Percentiles rank a stretch among this genome's conserved stretches.
These are phyloP conservation scores for Endotricha flammealis DNA, from an alignment of 2,888 invertebrate genomes.

Conservation along the genomic window DNA sequence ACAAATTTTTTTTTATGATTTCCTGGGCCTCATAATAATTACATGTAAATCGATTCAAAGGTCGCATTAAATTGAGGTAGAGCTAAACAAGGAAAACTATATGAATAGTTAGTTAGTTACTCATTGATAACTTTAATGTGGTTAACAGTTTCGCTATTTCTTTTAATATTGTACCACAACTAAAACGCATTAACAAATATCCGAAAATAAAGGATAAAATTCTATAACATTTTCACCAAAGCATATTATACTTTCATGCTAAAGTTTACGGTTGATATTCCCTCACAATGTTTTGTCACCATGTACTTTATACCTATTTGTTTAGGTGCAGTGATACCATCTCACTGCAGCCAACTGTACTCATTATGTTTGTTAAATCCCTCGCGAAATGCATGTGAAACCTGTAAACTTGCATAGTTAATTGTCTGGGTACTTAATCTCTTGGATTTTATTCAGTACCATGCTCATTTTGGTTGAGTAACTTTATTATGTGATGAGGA, in stretches of 20 bases:
- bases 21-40: no score
- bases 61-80: no score
- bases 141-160: no score
- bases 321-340: slow-evolving; percentile 61
- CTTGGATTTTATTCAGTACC: slow-evolving; percentile 4
- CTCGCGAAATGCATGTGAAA: slow-evolving; percentile 38
- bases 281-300: no score
- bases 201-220: slow-evolving; percentile 6
- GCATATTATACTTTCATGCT: no score
- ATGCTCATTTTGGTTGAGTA: background rate
- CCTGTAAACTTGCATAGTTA: slow-evolving; percentile 29
- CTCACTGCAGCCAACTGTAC: slow-evolving; percentile 27
- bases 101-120: no score
- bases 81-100: no score
- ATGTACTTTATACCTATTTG: slow-evolving; percentile 31
- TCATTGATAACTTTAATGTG: no score
- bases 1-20: no score
- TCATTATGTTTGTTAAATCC: slow-evolving; percentile 39
- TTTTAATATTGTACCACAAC: slow-evolving; percentile 18
- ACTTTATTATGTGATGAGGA: background rate
- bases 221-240: background rate
- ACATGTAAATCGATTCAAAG: no score
- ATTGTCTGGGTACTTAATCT: slow-evolving; percentile 6
- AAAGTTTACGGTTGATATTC: no score
- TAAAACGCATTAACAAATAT: slow-evolving; percentile 20